Evolutionary conservation across 2,797 vertebrate genomes (phyloP).

Genomic region (Anguilla anguilla): DNA sequence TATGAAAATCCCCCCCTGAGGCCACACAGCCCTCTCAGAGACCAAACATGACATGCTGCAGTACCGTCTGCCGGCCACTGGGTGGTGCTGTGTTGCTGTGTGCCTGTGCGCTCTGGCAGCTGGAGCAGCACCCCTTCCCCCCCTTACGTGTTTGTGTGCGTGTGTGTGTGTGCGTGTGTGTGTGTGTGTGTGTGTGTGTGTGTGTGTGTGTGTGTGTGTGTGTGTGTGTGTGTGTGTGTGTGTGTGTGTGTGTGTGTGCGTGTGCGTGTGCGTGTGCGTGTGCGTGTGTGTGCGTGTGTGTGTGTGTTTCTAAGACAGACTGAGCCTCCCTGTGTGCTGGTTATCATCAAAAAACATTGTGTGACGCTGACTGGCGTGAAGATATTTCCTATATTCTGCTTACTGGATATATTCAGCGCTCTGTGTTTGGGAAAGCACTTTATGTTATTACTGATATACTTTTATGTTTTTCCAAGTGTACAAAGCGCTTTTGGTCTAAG

Average conservation of each 20-base stretch:
- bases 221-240: neutral
- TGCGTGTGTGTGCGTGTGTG: conserved; percentile 13
- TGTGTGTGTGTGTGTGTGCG: conserved; percentile 4
- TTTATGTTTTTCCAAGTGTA: neutral
- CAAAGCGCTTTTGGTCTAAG: neutral
- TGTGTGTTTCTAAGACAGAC: neutral
- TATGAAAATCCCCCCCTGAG: neutral
- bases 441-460: neutral
- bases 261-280: neutral
- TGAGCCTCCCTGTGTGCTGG: neutral
- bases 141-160: conserved; percentile 4
- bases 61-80: conserved; percentile 43
- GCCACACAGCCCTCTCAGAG: neutral
- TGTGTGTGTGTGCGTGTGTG: neutral
- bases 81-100: conserved; percentile 40
- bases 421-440: neutral
- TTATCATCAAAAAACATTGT: neutral
- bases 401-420: neutral
- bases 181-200: neutral
- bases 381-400: neutral
- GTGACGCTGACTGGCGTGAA: conserved; percentile 31
- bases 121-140: too few species aligned
- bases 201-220: conserved; percentile 10
- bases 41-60: conserved; percentile 9
- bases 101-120: neutral